phyloP scores from a whole-genome alignment of 2,797 vertebrate genomes.

The Rhinophrynus dorsalis region DNA sequence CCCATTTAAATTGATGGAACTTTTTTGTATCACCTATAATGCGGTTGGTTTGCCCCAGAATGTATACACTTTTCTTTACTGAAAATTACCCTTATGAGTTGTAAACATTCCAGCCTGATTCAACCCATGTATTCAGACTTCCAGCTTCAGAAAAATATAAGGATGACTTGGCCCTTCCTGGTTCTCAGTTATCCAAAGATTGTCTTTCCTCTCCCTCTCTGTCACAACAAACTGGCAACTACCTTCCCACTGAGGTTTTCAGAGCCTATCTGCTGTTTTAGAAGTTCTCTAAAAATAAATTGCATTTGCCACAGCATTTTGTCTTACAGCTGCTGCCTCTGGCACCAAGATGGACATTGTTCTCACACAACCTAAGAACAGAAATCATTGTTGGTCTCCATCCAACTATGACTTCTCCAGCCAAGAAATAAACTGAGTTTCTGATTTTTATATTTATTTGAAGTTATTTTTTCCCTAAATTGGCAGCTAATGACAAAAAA shows the following conservation, averaged over 20 bases:
- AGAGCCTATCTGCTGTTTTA: constrained; percentile 33
- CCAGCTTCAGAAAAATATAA: constrained; percentile 3
- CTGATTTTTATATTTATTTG: constrained; percentile 20
- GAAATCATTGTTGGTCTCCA: constrained; percentile 51
- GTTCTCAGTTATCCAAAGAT: constrained; percentile 14
- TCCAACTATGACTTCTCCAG: constrained; percentile 36
- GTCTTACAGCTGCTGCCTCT: constrained; percentile 46
- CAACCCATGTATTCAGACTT: background rate
- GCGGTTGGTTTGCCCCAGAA: no score
- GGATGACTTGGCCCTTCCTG: background rate
- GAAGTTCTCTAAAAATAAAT: constrained; percentile 43
- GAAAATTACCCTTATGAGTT: no score
- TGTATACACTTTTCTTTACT: no score
- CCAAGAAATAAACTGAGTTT: constrained; percentile 17
- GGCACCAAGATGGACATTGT: constrained; percentile 45
- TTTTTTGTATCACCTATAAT: no score
- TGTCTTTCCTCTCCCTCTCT: constrained; percentile 4
- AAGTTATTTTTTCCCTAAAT: constrained; percentile 9
- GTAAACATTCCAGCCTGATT: background rate
- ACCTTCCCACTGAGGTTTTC: constrained; percentile 27
- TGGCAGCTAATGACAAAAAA: background rate
- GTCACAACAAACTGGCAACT: constrained; percentile 31
- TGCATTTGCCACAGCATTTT: constrained; percentile 52
- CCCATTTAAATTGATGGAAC: no score
- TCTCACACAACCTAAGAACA: constrained; percentile 50